Percentiles rank a stretch among this genome's conserved stretches.
These are phyloP conservation scores for Paramisgurnus dabryanus DNA, from an alignment of 2,113 vertebrate species.

Conservation along the genomic window DNA sequence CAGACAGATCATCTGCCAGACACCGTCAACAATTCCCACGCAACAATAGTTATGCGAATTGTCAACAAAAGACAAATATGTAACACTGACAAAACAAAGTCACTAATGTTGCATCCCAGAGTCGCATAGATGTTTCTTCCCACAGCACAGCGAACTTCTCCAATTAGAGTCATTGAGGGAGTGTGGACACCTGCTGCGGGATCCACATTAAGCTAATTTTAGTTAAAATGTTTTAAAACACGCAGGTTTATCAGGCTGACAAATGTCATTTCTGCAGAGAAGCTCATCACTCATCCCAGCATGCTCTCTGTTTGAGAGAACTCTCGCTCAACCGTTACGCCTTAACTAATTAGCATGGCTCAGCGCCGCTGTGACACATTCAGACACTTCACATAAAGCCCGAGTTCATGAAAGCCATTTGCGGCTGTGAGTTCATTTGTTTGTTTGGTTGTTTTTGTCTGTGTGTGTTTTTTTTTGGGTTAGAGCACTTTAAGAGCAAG, in stretches of 20 bases:
- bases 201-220: constrained; percentile 46
- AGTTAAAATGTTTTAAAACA: constrained; percentile 49
- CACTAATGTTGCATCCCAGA: neutral
- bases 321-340: constrained; percentile 44
- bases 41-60: neutral
- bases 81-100: constrained; percentile 30
- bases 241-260: constrained; percentile 40
- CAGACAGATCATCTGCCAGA: neutral
- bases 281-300: constrained; percentile 52
- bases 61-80: constrained; percentile 27
- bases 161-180: constrained; percentile 16
- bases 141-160: neutral
- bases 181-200: constrained; percentile 30
- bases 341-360: constrained; percentile 55
- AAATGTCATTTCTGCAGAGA: constrained; percentile 43
- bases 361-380: constrained; percentile 45
- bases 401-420: constrained; percentile 28
- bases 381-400: constrained; percentile 32
- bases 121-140: neutral
- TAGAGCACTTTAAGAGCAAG: neutral
- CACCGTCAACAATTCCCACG: neutral
- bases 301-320: constrained; percentile 47
- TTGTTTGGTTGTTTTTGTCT: constrained; percentile 6
- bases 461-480: neutral
- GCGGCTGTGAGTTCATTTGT: neutral